phyloP scores from a whole-genome alignment of 2,113 vertebrate species.

The Thinocorus orbignyianus region DNA sequence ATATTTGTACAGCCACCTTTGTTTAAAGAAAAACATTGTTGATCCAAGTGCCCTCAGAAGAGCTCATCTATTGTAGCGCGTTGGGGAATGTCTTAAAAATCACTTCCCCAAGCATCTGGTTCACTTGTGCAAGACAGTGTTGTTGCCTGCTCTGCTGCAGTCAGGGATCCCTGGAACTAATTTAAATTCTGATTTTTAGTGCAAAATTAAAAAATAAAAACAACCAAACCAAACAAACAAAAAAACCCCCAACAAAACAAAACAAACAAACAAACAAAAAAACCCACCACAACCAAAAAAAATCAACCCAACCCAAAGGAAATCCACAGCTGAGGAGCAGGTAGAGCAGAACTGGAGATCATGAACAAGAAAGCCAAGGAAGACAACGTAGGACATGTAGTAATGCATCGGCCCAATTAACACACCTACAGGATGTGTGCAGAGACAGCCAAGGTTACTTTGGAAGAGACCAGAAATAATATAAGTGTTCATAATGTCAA shows the following conservation, averaged over 20 bases:
- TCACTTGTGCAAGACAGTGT: neutral
- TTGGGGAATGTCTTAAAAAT: neutral
- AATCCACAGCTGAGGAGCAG: fast-evolving
- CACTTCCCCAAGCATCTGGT: neutral
- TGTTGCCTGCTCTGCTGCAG: neutral
- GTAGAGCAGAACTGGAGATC: neutral
- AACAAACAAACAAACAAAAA: neutral
- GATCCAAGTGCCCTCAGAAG: neutral
- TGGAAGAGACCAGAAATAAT: neutral
- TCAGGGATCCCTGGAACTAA: neutral
- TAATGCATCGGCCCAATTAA: fast-evolving
- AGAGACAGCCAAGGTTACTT: neutral
- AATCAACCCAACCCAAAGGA: neutral
- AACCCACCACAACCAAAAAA: too few relatives aligned
- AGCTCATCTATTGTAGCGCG: neutral
- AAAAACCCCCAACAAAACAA: fast-evolving
- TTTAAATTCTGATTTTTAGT: neutral
- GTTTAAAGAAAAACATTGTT: slow-evolving; percentile 31
- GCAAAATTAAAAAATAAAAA: neutral
- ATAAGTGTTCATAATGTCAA: neutral
- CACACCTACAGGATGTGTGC: neutral
- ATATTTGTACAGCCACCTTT: slow-evolving; percentile 12
- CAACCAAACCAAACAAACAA: neutral
- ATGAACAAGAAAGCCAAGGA: neutral
- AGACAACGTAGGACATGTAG: neutral